These are phyloP conservation scores for Latrodectus elegans DNA, from an alignment of 2,888 invertebrate genomes.

Conservation along the genomic window DNA sequence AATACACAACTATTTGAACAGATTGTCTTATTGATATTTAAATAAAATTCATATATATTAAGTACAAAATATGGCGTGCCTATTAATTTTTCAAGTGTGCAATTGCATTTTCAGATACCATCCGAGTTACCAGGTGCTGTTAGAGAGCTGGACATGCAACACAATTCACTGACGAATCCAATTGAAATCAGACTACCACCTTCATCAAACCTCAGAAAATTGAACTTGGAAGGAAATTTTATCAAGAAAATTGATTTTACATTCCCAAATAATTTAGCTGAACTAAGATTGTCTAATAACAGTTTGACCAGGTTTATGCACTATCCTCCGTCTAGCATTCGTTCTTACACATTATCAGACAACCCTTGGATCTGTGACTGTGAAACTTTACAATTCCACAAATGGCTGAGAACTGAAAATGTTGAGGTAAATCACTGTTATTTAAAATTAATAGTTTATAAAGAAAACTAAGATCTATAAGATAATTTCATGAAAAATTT, in stretches of 20 bases:
- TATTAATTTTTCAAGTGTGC: no score
- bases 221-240: conserved; percentile 35
- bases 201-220: not conserved
- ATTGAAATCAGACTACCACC: not conserved
- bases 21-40: no score
- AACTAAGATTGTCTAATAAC: conserved; percentile 27
- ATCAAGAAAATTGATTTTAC: conserved; percentile 20
- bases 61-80: no score
- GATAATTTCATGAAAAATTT: not conserved
- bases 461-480: not conserved
- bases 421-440: not conserved
- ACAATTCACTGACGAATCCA: conserved; percentile 21
- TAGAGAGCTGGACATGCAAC: conserved; percentile 29
- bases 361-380: conserved; percentile 61
- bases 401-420: conserved; percentile 9
- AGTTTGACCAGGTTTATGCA: conserved; percentile 11
- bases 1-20: no score
- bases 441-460: not conserved
- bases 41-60: no score
- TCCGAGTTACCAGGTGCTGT: conserved; percentile 5
- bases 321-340: not conserved
- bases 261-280: conserved; percentile 13
- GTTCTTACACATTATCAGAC: conserved; percentile 21
- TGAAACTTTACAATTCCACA: conserved; percentile 21
- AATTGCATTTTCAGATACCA: conserved; percentile 18